Base-by-base conservation (phyloP, 2,113 vertebrate species). In the Cyprinodon brontotheroides region DNA sequence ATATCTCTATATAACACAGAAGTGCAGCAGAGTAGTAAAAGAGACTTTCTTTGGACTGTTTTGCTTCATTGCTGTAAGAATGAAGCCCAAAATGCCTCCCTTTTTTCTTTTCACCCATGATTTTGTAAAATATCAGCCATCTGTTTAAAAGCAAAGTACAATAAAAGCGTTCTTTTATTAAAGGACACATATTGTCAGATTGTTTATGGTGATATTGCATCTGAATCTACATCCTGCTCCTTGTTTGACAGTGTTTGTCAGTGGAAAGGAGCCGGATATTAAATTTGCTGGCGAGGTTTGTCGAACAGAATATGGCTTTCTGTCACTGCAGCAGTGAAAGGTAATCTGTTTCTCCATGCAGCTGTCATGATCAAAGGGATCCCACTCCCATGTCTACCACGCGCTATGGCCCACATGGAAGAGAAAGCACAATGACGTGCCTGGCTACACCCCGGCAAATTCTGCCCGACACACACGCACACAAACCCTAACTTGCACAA, bases 281-380 rank as follows among this genome's bases (percentile, higher is more conserved):
- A 79, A 67, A 88, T 88, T 75, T 81, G 72, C 78, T 65, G 70
- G 38, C 63, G 79, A 77, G 75, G 73, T 83, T 86, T 83, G 81
- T 85, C 79, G 87, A 87, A 82, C 83, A 80, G 83, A 83, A 74
- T 82, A 69, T 17, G 48, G 69, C 74, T 70, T 65, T 82, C 80
- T 86, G 86, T 86, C 87, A 70, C 68, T 7, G 29, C 40, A 2
- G 68, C 82, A 64, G 39, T 78, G 69, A 81, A 83, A 85, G 80
- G 81, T 91, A 89, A 90, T 88, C 86, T 86, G 81, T 84, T 90
- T 85, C 83, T 89, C 81, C 79, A 88, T 63, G 89, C 83, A 72
- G 80, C 84, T 74, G 89, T 83, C 50, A 17, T 78, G 87, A 89
- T 89, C 89, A 89, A 88, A 90, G 83, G 74, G 69, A 79, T 70